Conservation (phyloP, 2,797 vertebrate genomes). For the Mallotus villosus region DNA sequence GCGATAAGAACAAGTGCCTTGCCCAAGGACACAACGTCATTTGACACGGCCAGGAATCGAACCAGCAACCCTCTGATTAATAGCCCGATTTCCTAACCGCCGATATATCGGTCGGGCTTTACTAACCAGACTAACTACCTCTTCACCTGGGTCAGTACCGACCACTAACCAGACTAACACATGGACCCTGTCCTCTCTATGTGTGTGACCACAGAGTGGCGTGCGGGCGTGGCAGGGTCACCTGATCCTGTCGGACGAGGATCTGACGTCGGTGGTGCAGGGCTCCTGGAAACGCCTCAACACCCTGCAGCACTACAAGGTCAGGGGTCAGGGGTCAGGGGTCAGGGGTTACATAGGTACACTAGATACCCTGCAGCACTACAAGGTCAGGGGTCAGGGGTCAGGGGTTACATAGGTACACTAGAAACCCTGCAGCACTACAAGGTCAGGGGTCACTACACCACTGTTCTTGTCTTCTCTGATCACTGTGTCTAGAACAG, state of each 20-base stretch:
- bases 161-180: too few species aligned
- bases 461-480: background rate
- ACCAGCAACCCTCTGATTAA: too few species aligned
- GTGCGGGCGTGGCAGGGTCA: conserved; percentile 94
- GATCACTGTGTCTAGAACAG: background rate
- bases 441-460: background rate
- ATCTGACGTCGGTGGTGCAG: conserved; percentile 92
- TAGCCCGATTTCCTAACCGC: too few species aligned
- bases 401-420: background rate
- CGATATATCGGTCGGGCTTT: too few species aligned
- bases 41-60: too few species aligned
- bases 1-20: too few species aligned
- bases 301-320: conserved; percentile 97
- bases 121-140: too few species aligned
- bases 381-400: too few species aligned
- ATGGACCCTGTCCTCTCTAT: background rate
- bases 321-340: conserved; percentile 42
- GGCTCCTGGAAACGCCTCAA: conserved; percentile 95
- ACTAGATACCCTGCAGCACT: too few species aligned
- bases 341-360: background rate
- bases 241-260: conserved; percentile 94
- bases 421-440: too few species aligned
- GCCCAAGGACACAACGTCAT: too few species aligned
- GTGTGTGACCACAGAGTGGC: conserved; percentile 81
- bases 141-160: too few species aligned